Evolutionary conservation across 2,113 vertebrate genomes (phyloP).

Genomic region (Passer domesticus): DNA sequence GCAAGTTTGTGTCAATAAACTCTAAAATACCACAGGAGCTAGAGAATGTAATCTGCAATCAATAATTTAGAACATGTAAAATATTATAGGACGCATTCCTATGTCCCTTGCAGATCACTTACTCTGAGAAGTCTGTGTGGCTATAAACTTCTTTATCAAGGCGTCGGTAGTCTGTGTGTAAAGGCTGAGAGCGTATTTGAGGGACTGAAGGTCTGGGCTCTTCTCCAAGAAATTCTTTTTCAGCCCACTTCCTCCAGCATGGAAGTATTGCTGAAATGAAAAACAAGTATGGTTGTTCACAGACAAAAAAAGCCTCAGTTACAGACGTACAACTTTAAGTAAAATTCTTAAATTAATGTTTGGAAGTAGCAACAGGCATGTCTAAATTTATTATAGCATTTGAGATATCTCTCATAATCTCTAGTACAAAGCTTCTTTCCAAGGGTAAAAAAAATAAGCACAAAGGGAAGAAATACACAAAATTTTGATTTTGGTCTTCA

Average conservation of each 20-base stretch:
- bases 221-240: slow-evolving; percentile 98
- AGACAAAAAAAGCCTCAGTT: background rate
- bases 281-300: background rate
- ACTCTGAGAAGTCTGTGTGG: slow-evolving; percentile 94
- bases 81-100: background rate
- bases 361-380: background rate
- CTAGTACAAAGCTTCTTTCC: background rate
- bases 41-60: background rate
- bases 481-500: background rate
- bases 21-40: background rate
- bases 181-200: slow-evolving; percentile 95
- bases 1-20: background rate
- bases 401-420: background rate
- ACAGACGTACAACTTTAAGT: background rate
- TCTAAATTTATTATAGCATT: background rate
- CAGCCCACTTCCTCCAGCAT: slow-evolving; percentile 95
- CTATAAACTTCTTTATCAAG: slow-evolving; percentile 98
- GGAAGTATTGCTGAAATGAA: slow-evolving; percentile 92
- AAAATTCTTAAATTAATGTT: background rate
- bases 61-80: background rate
- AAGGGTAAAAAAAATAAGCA: background rate
- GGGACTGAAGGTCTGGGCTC: slow-evolving; percentile 92
- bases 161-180: slow-evolving; percentile 96
- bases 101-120: slow-evolving; percentile 57
- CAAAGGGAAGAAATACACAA: background rate